Base-by-base conservation (phyloP, 1,140 invertebrate genomes). In the Pseudomyrmex pallidus region DNA sequence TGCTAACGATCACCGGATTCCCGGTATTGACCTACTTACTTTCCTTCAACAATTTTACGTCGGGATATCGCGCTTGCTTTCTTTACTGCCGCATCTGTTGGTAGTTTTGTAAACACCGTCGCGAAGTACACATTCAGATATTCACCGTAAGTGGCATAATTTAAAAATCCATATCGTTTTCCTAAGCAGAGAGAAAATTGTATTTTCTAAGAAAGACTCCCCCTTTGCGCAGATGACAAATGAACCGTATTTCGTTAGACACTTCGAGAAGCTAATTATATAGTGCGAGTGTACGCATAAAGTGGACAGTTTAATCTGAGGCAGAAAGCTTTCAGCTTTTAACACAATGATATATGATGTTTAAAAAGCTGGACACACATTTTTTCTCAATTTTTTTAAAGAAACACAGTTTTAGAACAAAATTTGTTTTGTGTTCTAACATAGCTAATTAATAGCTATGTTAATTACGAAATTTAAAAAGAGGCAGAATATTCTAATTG, bases 21-120 rank as follows among this genome's bases (percentile, higher is more conserved):
- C 54, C 12, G 63, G 54, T 82, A 87, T 88, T 83, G 89, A 73
- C 85, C 89, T 82, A 87, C 85, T 85, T 89, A 83, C 76, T 78
- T 74, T 56, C 22, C 72, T 35, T 73, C 62, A 17, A 17, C 83
- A 77, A 82, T 80, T 67, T 74, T 62, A 77, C 25, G 15, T 20
- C 61, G 62, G 50, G 70, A 22, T 35, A 35, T 83, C 77, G 59
- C 68, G 35, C n/a, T 64, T 74, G 62, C 64, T 83, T 70, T 83
- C 82, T 89, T 88, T 62, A 85, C 70, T 64, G 61, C 68, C 67
- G 64, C 68, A 86, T 87, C 88, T 86, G 73, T 86, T 82, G 72
- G 72, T 72, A 52, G 70, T 78, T 88, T 80, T 80, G 68, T 64
- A 83, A 89, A 89, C 74, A 85, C 67, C 74, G 64, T 66, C 46